Conservation (phyloP, 1,140 invertebrate species). For the Whitmania pigra region DNA sequence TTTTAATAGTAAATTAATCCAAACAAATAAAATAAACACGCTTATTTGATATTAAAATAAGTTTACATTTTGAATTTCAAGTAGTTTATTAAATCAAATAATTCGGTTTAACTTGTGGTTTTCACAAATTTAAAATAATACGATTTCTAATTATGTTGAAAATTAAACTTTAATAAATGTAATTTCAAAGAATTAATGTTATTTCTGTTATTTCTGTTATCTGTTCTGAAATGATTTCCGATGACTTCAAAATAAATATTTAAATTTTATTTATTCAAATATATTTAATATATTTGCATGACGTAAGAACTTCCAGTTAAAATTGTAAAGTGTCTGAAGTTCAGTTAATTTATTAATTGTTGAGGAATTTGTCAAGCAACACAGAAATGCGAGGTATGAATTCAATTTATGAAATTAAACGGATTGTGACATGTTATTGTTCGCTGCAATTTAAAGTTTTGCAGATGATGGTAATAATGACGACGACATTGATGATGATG, state of each 20-base stretch:
- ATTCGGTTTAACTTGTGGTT: too few relatives aligned
- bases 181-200: constrained; percentile 15
- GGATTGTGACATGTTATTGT: too few relatives aligned
- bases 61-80: too few relatives aligned
- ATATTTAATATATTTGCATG: not conserved
- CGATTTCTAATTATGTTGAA: not conserved
- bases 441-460: not conserved
- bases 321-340: not conserved
- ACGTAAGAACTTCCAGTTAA: not conserved
- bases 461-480: not conserved
- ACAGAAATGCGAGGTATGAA: not conserved
- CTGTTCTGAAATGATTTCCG: not conserved
- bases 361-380: not conserved
- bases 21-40: too few relatives aligned
- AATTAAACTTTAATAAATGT: not conserved
- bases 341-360: too few relatives aligned
- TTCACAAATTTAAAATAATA: too few relatives aligned
- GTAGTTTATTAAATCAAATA: too few relatives aligned
- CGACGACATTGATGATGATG: not conserved
- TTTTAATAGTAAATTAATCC: too few relatives aligned
- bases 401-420: too few relatives aligned
- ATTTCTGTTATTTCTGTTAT: not conserved
- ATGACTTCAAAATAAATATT: not conserved
- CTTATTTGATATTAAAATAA: too few relatives aligned
- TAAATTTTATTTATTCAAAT: too few relatives aligned